Evolutionary conservation across 1,140 invertebrate species (phyloP), one percentile per base, ranked within the genome.

Genomic region (Asobara japonica): DNA sequence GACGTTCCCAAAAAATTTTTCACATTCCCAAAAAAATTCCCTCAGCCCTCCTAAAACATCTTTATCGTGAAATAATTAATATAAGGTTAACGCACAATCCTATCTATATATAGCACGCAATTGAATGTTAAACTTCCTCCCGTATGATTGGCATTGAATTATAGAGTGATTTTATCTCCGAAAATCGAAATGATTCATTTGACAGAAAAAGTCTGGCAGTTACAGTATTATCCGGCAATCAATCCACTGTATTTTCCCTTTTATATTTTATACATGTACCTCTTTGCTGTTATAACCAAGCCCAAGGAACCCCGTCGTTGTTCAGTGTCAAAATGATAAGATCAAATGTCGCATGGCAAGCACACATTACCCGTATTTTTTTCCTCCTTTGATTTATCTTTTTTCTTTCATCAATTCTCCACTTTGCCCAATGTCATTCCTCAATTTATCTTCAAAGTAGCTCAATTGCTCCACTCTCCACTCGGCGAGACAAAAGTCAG

Each of bases 321-420:
- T 68, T 73, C 71, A 67, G 61, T 56, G 66, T 73, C 33, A 48
- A 45, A 64, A 64, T 30, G 69, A 71, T 71, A 71, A 71, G 69
- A 71, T 71, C 69, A 30, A 27, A 65, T 65, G 62, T 65, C 67
- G 56, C 66, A 64, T 61, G 66, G 65, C 22, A 61, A 74, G 25
- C 41, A 45, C 72, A 56, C 60, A 56, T 76, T 71, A 73, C 36
- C 61, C 71, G 61, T 30, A 62, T 67, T 65, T 65, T 66, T 62
- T 48, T 29, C 60, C 16, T 13, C n/a, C 38, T 68, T 27, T 16
- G 29, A 62, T 6, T 22, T 36, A 22, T 56, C 51, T 27, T 27
- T 56, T 27, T 56, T 27, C 22, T 27, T 56, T 56, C 51, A 6
- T 8, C 41, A n/a, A 45, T n/a, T n/a, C n/a, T n/a, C 51, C 51